These are phyloP conservation scores for Dendroctonus ponderosae DNA, from an alignment of 1,140 invertebrate species.

Conservation along the genomic window DNA sequence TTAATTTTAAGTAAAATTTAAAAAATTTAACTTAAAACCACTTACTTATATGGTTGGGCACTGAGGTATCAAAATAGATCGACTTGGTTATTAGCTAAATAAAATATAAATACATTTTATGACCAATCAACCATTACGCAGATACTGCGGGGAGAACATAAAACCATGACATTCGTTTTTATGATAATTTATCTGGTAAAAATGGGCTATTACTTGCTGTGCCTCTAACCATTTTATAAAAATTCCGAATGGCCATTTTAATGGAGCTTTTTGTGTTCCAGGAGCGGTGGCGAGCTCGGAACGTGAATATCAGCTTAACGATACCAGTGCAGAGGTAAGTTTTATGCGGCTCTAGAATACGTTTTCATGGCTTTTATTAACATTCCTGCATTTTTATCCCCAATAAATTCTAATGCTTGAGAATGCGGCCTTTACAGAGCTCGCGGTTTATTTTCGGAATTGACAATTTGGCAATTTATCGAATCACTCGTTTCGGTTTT, in stretches of 20 bases:
- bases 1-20: no score
- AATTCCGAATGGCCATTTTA: constrained; percentile 20
- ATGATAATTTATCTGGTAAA: constrained; percentile 21
- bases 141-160: no score
- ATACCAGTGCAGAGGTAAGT: constrained; percentile 31
- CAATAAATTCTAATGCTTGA: constrained; percentile 3
- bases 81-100: no score
- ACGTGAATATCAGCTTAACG: constrained; percentile 31
- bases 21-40: no score
- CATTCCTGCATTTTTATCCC: constrained; percentile 28
- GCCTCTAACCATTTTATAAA: constrained; percentile 9
- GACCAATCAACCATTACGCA: no score
- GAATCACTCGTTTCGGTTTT: no score
- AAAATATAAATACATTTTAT: background rate
- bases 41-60: no score
- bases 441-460: no score
- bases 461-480: no score
- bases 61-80: no score
- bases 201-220: background rate
- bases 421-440: no score
- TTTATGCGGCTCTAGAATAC: constrained; percentile 11
- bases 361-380: constrained; percentile 23
- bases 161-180: background rate
- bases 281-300: constrained; percentile 17
- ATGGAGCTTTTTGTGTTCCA: constrained; percentile 22